These are phyloP conservation scores for Forpus xanthops DNA, from an alignment of 2,797 vertebrate genomes.

Conservation along the genomic window DNA sequence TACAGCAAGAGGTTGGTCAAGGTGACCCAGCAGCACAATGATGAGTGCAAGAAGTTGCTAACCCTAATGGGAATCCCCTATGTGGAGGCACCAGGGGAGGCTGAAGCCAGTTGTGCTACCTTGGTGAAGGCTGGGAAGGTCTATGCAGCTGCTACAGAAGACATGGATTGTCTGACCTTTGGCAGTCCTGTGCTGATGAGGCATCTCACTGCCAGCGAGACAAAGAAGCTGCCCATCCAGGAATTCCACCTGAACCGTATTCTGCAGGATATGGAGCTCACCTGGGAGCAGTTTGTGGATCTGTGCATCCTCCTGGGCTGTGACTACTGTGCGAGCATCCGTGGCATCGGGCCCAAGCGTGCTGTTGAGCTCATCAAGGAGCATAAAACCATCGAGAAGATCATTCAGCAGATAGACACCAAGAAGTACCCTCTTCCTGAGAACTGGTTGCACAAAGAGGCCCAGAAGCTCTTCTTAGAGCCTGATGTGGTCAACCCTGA, in stretches of 20 bases:
- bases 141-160: conserved; percentile 92
- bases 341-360: conserved; percentile 94
- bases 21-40: conserved; percentile 92
- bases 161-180: conserved; percentile 97
- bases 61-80: conserved; percentile 93
- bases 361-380: conserved; percentile 93
- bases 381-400: conserved; percentile 91
- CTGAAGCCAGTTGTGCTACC: conserved; percentile 94
- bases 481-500: conserved; percentile 88
- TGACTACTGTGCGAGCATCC: conserved; percentile 96
- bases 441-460: conserved; percentile 92
- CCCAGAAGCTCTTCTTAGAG: conserved; percentile 87
- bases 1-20: conserved; percentile 94
- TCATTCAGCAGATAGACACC: conserved; percentile 88
- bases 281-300: conserved; percentile 92
- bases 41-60: conserved; percentile 92
- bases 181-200: conserved; percentile 90
- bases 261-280: conserved; percentile 87
- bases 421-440: conserved; percentile 89
- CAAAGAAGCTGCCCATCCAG: conserved; percentile 96
- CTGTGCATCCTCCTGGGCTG: conserved; percentile 96
- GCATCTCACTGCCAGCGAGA: conserved; percentile 93
- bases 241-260: conserved; percentile 91
- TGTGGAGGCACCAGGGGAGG: conserved; percentile 93
- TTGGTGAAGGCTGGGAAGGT: conserved; percentile 93